Percentiles rank a stretch among this genome's conserved stretches.
These are phyloP conservation scores for Triplophysa rosa DNA, from an alignment of 2,113 vertebrate species.

Conservation along the genomic window DNA sequence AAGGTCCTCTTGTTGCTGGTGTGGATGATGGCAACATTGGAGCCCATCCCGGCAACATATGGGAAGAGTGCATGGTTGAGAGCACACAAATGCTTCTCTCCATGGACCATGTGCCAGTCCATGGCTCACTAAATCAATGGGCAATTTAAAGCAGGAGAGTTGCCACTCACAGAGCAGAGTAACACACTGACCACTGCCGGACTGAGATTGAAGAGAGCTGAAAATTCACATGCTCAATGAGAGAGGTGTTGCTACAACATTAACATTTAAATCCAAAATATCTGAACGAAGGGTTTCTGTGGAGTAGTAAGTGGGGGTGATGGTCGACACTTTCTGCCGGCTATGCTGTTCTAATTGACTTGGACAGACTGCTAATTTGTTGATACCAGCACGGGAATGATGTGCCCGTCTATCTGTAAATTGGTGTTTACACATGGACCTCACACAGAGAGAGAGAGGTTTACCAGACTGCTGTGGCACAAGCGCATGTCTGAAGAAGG, in stretches of 20 bases:
- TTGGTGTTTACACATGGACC: conserved; percentile 93
- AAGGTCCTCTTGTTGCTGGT: conserved; percentile 73
- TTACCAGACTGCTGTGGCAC: conserved; percentile 79
- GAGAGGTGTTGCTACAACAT: neutral
- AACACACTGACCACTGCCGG: conserved; percentile 16
- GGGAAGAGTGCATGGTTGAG: conserved; percentile 77
- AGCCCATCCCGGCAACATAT: conserved; percentile 79
- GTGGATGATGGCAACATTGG: conserved; percentile 78
- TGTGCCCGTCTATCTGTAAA: conserved; percentile 91
- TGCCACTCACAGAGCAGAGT: conserved; percentile 61
- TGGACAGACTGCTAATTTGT: conserved; percentile 88
- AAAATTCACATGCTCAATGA: neutral
- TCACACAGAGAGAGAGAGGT: conserved; percentile 89
- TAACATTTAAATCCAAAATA: conserved; percentile 28
- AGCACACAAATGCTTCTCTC: conserved; percentile 78
- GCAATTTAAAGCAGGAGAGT: conserved; percentile 73
- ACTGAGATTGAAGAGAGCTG: conserved; percentile 7
- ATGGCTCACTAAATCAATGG: conserved; percentile 75
- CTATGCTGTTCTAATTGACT: conserved; percentile 81
- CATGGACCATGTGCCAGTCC: conserved; percentile 71
- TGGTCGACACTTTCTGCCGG: conserved; percentile 54
- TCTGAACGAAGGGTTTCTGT: neutral
- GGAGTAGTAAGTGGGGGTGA: neutral
- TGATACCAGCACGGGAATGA: conserved; percentile 86
- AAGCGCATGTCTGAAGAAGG: conserved; percentile 72